Conservation (phyloP, 2,797 vertebrate species). For the Gymnothorax reevesii region DNA sequence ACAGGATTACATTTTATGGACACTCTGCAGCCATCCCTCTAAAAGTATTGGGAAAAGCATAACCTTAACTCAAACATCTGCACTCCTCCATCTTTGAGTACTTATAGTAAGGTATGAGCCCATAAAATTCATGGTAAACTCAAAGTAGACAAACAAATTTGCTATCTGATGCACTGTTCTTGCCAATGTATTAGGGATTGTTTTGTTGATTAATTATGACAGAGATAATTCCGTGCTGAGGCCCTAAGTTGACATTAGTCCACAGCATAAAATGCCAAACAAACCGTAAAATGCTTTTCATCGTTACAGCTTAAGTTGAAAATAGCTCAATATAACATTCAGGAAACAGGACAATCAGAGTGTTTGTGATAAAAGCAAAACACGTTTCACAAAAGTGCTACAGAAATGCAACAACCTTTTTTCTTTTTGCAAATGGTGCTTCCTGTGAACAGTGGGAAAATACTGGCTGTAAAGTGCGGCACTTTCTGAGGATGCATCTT, state of each 20-base stretch:
- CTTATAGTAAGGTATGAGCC: not conserved
- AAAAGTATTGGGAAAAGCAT: slow-evolving; percentile 24
- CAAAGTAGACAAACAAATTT: not conserved
- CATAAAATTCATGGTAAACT: not conserved
- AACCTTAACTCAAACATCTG: not conserved
- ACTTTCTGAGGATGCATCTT: too few relatives aligned
- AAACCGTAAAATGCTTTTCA: not conserved
- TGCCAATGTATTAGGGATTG: not conserved
- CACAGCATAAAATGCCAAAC: not conserved
- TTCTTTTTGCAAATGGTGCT: too few relatives aligned
- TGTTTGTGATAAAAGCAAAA: not conserved
- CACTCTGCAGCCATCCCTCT: slow-evolving; percentile 31
- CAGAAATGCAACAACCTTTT: too few relatives aligned
- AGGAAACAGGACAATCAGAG: not conserved
- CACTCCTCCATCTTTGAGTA: not conserved
- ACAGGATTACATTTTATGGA: slow-evolving; percentile 40
- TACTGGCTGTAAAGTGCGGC: too few relatives aligned
- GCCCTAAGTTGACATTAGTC: not conserved
- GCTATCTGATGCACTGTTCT: not conserved
- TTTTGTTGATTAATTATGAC: not conserved
- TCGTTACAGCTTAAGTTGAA: not conserved
- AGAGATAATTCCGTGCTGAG: not conserved
- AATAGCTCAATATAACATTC: not conserved
- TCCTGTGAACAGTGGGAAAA: too few relatives aligned
- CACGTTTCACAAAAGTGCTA: too few relatives aligned